Percentiles rank a stretch among this genome's conserved stretches.
These are phyloP conservation scores for Brachionus plicatilis DNA, from an alignment of 1,140 invertebrate genomes.

Conservation along the genomic window DNA sequence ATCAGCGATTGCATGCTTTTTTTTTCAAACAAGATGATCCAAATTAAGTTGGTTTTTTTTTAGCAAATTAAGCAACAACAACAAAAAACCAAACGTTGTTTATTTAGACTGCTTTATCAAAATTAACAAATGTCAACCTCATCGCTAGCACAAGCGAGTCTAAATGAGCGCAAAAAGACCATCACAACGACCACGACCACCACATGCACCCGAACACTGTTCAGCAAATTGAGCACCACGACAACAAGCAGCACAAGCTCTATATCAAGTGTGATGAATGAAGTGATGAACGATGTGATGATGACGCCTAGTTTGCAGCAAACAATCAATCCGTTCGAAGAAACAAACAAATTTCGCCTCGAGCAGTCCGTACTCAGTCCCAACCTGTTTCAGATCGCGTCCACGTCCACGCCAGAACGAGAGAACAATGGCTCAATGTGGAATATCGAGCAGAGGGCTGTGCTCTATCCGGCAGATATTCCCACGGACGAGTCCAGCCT, in stretches of 20 bases:
- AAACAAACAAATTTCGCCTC: constrained; percentile 28
- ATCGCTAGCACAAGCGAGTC: not conserved
- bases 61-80: not conserved
- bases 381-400: constrained; percentile 27
- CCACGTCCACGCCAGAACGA: constrained; percentile 25
- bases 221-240: not conserved
- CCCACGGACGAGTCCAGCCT: constrained; percentile 22
- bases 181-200: not conserved
- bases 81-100: not conserved
- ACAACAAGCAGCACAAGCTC: not conserved
- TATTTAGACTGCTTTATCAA: not conserved
- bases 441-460: constrained; percentile 39
- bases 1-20: not conserved
- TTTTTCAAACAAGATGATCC: not conserved
- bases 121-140: constrained; percentile 12
- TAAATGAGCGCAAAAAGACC: not conserved
- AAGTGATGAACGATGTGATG: constrained; percentile 12
- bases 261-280: constrained; percentile 22
- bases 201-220: not conserved
- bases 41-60: not conserved
- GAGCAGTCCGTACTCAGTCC: constrained; percentile 37
- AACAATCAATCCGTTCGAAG: constrained; percentile 33
- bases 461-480: constrained; percentile 32
- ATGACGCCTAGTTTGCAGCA: not conserved
- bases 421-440: not conserved